Evolutionary conservation across 2,113 vertebrate genomes (phyloP).

Genomic region (Empidonax alnorum): DNA sequence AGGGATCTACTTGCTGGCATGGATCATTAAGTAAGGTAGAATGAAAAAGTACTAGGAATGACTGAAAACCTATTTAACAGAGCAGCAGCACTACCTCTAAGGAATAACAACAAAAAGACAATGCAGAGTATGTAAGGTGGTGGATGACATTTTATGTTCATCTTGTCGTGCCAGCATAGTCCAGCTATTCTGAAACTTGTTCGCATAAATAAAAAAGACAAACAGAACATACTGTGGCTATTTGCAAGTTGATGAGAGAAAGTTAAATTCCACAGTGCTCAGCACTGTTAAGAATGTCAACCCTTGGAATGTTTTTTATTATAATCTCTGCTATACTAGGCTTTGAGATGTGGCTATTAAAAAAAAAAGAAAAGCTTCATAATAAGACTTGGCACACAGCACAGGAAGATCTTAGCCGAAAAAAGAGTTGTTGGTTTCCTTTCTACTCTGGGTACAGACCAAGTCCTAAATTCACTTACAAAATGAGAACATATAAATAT

Average conservation of each 20-base stretch:
- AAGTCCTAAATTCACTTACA: constrained; percentile 27
- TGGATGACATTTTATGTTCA: not conserved
- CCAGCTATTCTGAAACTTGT: constrained; percentile 1
- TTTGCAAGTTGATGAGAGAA: not conserved
- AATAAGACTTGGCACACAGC: not conserved
- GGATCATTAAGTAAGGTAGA: constrained; percentile 33
- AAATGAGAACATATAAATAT: constrained; percentile 5
- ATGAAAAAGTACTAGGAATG: not conserved
- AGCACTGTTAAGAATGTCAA: not conserved
- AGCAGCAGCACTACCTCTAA: not conserved
- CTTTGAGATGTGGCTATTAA: not conserved
- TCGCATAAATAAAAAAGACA: not conserved
- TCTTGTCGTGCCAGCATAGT: not conserved
- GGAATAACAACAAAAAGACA: constrained; percentile 4
- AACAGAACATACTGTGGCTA: not conserved
- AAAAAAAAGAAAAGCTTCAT: not conserved
- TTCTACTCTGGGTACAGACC: not conserved
- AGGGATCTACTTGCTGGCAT: not conserved
- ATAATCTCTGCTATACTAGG: not conserved
- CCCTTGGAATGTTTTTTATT: not conserved
- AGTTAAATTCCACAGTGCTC: not conserved
- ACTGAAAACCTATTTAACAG: constrained; percentile 22
- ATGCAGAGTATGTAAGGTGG: not conserved
- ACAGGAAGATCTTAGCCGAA: not conserved
- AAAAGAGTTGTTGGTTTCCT: not conserved